Evolutionary conservation across 2,888 invertebrate species (phyloP).

Genomic region (Drosophila nr. perissopoda): DNA sequence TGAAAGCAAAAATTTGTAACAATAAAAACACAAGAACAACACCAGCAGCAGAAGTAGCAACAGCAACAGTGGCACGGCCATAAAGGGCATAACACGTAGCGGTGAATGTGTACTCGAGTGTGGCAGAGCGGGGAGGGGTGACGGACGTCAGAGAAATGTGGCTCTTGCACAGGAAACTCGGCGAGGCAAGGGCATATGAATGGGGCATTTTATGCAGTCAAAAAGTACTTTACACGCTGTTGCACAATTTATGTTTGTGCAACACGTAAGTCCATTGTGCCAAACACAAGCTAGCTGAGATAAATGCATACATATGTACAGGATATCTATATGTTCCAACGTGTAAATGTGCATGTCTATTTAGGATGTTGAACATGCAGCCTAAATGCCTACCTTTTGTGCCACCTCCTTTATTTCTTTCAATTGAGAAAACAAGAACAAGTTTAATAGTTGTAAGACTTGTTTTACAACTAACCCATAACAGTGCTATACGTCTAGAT

Average conservation of each 20-base stretch:
- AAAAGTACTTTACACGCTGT: slow-evolving; percentile 83
- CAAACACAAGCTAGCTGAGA: slow-evolving; percentile 47
- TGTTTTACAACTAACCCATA: slow-evolving; percentile 4
- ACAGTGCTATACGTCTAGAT: background rate
- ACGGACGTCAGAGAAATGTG: slow-evolving; percentile 5
- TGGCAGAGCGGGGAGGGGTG: background rate
- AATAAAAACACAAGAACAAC: slow-evolving; percentile 37
- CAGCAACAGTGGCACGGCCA: slow-evolving; percentile 54
- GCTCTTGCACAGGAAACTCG: slow-evolving; percentile 35
- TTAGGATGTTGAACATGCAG: slow-evolving; percentile 16
- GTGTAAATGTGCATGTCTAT: slow-evolving; percentile 7
- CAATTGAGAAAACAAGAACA: background rate
- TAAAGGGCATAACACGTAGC: slow-evolving; percentile 74
- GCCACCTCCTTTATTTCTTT: slow-evolving; percentile 3
- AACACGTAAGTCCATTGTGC: slow-evolving; percentile 76
- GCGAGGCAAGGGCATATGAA: slow-evolving; percentile 59
- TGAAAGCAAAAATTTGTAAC: slow-evolving; percentile 27
- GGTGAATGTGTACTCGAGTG: slow-evolving; percentile 64
- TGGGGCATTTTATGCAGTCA: slow-evolving; percentile 75
- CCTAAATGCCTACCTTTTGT: slow-evolving; percentile 19
- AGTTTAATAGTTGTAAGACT: background rate
- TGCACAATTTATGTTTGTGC: slow-evolving; percentile 82
- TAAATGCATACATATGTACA: slow-evolving; percentile 27
- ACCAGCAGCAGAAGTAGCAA: slow-evolving; percentile 32
- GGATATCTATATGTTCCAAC: background rate